Evolutionary conservation across 2,888 invertebrate genomes (phyloP).

Genomic region (Sialis fuliginosa): DNA sequence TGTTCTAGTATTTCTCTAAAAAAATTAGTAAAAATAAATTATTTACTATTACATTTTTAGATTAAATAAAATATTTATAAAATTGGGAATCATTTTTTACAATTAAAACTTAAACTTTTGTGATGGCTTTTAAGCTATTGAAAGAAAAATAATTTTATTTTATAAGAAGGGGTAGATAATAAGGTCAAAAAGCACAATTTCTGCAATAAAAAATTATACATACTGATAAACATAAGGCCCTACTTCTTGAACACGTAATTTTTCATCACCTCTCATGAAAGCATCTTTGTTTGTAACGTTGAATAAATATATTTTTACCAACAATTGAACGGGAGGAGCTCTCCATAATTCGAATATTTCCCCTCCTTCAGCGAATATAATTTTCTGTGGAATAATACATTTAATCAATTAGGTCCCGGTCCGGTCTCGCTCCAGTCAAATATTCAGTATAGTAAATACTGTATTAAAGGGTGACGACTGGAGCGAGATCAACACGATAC

Average conservation of each 20-base stretch:
- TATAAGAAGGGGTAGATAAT: too few relatives aligned
- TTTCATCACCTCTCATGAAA: slow-evolving; percentile 52
- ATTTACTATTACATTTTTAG: too few relatives aligned
- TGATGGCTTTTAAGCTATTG: too few relatives aligned
- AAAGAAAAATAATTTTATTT: too few relatives aligned
- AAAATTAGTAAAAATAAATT: slow-evolving; percentile 10
- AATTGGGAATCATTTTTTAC: too few relatives aligned
- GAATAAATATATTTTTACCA: slow-evolving; percentile 60
- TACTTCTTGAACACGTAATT: slow-evolving; percentile 54
- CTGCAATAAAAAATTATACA: slow-evolving; percentile 16
- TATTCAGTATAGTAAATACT: too few relatives aligned
- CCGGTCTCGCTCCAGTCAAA: too few relatives aligned
- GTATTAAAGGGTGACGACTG: too few relatives aligned
- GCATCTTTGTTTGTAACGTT: slow-evolving; percentile 71
- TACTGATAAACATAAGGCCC: slow-evolving; percentile 85
- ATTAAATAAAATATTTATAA: too few relatives aligned
- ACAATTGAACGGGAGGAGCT: slow-evolving; percentile 61
- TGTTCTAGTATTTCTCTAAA: slow-evolving; percentile 55
- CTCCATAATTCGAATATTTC: slow-evolving; percentile 74
- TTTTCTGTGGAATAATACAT: slow-evolving; percentile 39
- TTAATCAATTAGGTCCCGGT: background rate
- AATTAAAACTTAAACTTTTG: too few relatives aligned
- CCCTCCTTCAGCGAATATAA: slow-evolving; percentile 50
- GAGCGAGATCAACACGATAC: too few relatives aligned
- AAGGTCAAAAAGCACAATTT: too few relatives aligned